Percentiles rank a stretch among this genome's conserved stretches.
These are phyloP conservation scores for Radopholus similis DNA, from an alignment of 1,140 invertebrate genomes.

Conservation along the genomic window DNA sequence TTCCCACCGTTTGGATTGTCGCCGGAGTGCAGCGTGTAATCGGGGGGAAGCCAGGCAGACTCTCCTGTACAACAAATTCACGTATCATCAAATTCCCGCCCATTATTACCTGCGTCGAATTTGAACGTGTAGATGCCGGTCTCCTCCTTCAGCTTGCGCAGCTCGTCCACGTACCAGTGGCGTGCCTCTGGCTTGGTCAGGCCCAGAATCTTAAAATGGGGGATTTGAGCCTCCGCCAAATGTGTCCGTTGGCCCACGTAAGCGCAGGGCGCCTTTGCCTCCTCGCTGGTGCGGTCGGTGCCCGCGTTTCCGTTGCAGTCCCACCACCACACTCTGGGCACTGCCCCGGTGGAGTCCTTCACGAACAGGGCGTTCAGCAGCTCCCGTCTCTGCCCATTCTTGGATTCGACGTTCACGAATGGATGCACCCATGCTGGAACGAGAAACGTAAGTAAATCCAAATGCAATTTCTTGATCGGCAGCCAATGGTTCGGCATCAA, in stretches of 20 bases:
- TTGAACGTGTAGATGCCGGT: slow-evolving; percentile 79
- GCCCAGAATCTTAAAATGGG: too few relatives aligned
- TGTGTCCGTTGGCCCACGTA: too few relatives aligned
- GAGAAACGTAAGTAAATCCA: slow-evolving; percentile 71
- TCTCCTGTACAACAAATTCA: too few relatives aligned
- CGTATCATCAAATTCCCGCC: too few relatives aligned
- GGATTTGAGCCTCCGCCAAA: too few relatives aligned
- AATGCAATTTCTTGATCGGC: too few relatives aligned
- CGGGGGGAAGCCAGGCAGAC: slow-evolving; percentile 73
- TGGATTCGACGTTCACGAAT: slow-evolving; percentile 76
- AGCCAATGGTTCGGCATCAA: too few relatives aligned
- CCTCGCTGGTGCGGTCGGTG: not conserved
- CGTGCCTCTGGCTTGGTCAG: slow-evolving; percentile 74
- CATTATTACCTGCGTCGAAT: slow-evolving; percentile 90
- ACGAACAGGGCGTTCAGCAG: slow-evolving; percentile 41
- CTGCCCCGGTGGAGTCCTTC: slow-evolving; percentile 28
- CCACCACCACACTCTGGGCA: slow-evolving; percentile 72
- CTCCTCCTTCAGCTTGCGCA: slow-evolving; percentile 66
- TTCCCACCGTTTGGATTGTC: slow-evolving; percentile 3
- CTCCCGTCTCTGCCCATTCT: slow-evolving; percentile 62
- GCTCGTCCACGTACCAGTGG: slow-evolving; percentile 71
- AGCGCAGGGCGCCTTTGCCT: too few relatives aligned
- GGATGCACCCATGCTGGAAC: slow-evolving; percentile 78
- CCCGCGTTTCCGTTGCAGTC: slow-evolving; percentile 69
- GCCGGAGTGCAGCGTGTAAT: slow-evolving; percentile 45